Conservation (phyloP, 2,113 vertebrate genomes). For the Phyllopteryx taeniolatus region DNA sequence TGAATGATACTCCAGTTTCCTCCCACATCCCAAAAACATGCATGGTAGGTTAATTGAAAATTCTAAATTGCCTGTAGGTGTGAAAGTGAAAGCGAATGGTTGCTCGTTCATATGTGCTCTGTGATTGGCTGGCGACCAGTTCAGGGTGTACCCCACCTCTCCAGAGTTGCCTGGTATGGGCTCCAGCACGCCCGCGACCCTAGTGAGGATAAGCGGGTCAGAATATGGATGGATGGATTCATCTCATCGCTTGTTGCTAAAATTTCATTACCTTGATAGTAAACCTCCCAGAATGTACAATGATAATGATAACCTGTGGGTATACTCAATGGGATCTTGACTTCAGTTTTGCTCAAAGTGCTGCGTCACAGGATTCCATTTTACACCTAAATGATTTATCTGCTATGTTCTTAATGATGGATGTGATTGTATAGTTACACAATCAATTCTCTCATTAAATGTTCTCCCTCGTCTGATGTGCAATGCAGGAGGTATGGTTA, state of each 20-base stretch:
- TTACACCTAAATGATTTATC: slow-evolving; percentile 27
- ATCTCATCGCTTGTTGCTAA: not conserved
- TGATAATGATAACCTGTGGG: not conserved
- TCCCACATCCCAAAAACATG: too few relatives aligned
- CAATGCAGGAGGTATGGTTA: not conserved
- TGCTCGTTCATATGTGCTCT: too few relatives aligned
- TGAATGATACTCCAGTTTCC: too few relatives aligned
- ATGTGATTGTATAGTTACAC: slow-evolving; percentile 22
- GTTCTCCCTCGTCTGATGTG: not conserved
- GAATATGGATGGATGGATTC: not conserved
- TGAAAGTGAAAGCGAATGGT: too few relatives aligned
- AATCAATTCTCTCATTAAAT: slow-evolving; percentile 27
- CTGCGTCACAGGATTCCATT: slow-evolving; percentile 15
- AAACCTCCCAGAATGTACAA: not conserved
- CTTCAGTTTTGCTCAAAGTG: not conserved
- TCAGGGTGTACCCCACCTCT: too few relatives aligned
- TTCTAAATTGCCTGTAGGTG: too few relatives aligned
- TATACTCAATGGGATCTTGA: not conserved
- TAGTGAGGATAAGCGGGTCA: too few relatives aligned
- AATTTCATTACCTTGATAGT: not conserved
- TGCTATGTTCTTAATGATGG: slow-evolving; percentile 8
- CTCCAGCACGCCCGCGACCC: too few relatives aligned
- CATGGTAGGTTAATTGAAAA: too few relatives aligned
- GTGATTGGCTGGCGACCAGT: too few relatives aligned
- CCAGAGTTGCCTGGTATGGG: too few relatives aligned